Evolutionary conservation across 2,888 invertebrate genomes (phyloP), one percentile per base, ranked within the genome.

Genomic region (Pachliopta kotzebuea): DNA sequence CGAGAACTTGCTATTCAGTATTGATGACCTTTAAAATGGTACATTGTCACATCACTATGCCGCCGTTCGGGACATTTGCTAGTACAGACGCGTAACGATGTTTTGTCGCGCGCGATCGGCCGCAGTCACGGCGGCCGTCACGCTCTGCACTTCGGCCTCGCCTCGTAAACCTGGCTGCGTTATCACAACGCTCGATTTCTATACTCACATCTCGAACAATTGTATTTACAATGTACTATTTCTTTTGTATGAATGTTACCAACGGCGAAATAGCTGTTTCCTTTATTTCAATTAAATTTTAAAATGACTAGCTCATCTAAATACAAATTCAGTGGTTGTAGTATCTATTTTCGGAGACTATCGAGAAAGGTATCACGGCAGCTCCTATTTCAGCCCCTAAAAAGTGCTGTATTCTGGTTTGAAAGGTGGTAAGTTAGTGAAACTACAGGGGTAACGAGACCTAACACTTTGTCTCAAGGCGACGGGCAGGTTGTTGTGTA

Each of bases 91-190:
- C 71, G 72, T 74, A 77, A 75, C 71, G 74, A 77, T 81, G 81
- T 80, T 79, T 73, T 77, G 81, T 79, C 71, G 75, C 78, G 84
- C 80, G 78, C 80, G 81, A 81, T 67, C 74, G 76, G 71, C 65
- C 68, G 67, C 67, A 69, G 76, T 73, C 73, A 74, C 78, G 76
- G 77, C 76, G 67, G 69, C 72, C 71, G 86, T 84, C 83, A 85
- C 84, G 86, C 83, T 81, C 75, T 83, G 86, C 83, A 74, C 81
- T 74, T 78, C 78, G 81, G 87, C 82, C 82, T 78, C 84, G 89
- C 83, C 86, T 89, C 88, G 84, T 89, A 88, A 88, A 88, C 77
- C 76, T 76, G 80, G 84, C 80, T 83, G 81, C 80, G 78, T 74
- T 76, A 76, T 75, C 77, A 80, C 78, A 81, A 83, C 78, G 80